A percentile compares a stretch with the other conserved stretches of the same genome.
phyloP scores from a whole-genome alignment of 2,797 vertebrate species.

The Typhlichthys eigenmanni region DNA sequence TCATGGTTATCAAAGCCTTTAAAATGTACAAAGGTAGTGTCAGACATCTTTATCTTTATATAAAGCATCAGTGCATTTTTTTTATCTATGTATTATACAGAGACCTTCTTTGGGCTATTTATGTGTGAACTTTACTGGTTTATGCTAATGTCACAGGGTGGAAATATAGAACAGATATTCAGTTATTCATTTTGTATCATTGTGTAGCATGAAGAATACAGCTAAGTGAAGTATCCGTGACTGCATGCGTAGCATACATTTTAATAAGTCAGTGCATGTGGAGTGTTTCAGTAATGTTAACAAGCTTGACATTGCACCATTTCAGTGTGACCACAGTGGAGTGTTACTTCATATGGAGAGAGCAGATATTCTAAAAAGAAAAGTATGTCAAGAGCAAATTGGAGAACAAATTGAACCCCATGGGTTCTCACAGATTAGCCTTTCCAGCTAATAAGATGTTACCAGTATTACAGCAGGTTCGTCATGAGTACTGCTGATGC shows the following conservation, averaged over 20 bases:
- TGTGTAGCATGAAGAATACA: slow-evolving; percentile 3
- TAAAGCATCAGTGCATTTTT: too few relatives aligned
- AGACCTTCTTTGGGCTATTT: too few relatives aligned
- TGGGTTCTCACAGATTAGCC: slow-evolving; percentile 36
- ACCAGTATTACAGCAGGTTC: slow-evolving; percentile 40
- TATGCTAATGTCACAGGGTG: not conserved
- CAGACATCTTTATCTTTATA: too few relatives aligned
- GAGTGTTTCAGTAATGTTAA: slow-evolving; percentile 3
- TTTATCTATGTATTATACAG: too few relatives aligned
- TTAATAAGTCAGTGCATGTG: slow-evolving; percentile 6
- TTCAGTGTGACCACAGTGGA: slow-evolving; percentile 32
- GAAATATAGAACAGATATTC: slow-evolving; percentile 1
- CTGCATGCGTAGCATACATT: slow-evolving; percentile 7
- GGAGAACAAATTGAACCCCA: slow-evolving; percentile 39
- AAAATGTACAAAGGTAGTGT: too few relatives aligned
- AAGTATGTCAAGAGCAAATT: slow-evolving; percentile 60
- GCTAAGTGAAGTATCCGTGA: slow-evolving; percentile 2
- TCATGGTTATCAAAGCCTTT: too few relatives aligned
- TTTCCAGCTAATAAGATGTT: slow-evolving; percentile 39
- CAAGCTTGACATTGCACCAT: slow-evolving; percentile 31
- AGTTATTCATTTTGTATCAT: not conserved
- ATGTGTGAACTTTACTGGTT: too few relatives aligned
- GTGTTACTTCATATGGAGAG: slow-evolving; percentile 3
- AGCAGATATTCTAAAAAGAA: slow-evolving; percentile 27
- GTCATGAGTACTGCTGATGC: slow-evolving; percentile 31